phyloP scores from a whole-genome alignment of 2,888 invertebrate genomes.

The Aleiodes testaceus region DNA sequence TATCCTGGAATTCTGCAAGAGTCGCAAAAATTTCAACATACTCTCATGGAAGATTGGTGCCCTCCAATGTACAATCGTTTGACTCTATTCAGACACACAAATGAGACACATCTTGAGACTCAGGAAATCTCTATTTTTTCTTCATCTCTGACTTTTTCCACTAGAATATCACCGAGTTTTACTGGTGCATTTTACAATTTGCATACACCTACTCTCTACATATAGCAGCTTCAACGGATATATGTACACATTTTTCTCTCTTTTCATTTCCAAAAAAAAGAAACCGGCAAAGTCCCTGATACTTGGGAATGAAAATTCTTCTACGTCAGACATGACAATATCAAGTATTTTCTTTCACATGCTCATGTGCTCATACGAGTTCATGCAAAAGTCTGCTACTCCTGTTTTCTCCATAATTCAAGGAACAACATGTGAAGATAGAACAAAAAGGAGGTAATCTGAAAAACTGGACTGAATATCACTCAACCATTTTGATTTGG shows the following conservation, averaged over 20 bases:
- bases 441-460: too few relatives aligned
- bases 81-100: conserved; percentile 14
- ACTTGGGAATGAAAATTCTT: not conserved
- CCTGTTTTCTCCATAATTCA: not conserved
- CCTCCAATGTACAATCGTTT: conserved; percentile 22
- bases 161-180: conserved; percentile 5
- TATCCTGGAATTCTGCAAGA: not conserved
- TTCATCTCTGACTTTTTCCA: conserved; percentile 7
- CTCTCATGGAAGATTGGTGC: conserved; percentile 13
- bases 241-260: not conserved
- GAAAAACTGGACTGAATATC: too few relatives aligned
- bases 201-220: conserved; percentile 17
- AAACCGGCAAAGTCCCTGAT: conserved; percentile 14
- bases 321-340: conserved; percentile 22
- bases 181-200: conserved; percentile 21
- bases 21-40: not conserved
- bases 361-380: not conserved
- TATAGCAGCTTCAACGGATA: not conserved
- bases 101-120: conserved; percentile 8
- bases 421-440: not conserved
- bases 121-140: conserved; percentile 7
- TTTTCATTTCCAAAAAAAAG: not conserved
- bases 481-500: too few relatives aligned
- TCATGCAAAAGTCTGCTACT: not conserved
- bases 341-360: conserved; percentile 2